phyloP scores from a whole-genome alignment of 2,888 invertebrate species.

The Seladonia tumulorum region DNA sequence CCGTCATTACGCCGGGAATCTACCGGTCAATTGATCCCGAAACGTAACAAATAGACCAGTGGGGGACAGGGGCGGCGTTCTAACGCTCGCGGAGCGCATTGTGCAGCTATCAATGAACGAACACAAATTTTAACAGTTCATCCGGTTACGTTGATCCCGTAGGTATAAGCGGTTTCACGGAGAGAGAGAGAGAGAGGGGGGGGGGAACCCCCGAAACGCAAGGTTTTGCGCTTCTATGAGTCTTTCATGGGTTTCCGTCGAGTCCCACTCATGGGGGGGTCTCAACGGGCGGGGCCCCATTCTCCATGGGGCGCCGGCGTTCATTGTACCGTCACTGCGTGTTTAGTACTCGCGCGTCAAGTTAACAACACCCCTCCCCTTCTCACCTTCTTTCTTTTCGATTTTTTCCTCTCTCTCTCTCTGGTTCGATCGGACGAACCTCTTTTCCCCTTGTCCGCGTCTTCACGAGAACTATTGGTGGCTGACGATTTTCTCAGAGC shows the following conservation, averaged over 20 bases:
- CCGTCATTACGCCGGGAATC: conserved; percentile 15
- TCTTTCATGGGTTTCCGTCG: conserved; percentile 56
- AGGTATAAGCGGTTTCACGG: conserved; percentile 65
- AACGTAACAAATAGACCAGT: conserved; percentile 43
- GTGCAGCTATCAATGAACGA: conserved; percentile 61
- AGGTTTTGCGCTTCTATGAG: conserved; percentile 57
- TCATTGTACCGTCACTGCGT: conserved; percentile 77
- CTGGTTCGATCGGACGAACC: conserved; percentile 20
- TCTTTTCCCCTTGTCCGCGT: conserved; percentile 7
- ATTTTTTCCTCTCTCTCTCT: conserved; percentile 13
- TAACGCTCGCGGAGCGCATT: conserved; percentile 36
- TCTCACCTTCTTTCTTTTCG: conserved; percentile 51
- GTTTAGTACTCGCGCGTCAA: conserved; percentile 78
- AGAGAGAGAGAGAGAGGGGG: not conserved
- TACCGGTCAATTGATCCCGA: conserved; percentile 51
- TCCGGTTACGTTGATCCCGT: conserved; percentile 65
- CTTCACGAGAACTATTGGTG: conserved; percentile 13
- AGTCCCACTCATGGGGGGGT: conserved; percentile 72
- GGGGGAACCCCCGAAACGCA: conserved; percentile 43
- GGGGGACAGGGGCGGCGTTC: conserved; percentile 32
- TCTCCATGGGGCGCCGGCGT: conserved; percentile 73
- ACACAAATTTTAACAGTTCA: conserved; percentile 64
- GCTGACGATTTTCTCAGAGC: conserved; percentile 46
- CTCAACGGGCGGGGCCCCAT: conserved; percentile 74
- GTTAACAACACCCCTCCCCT: conserved; percentile 75